These are phyloP conservation scores for Bombus superbus DNA, from an alignment of 1,140 invertebrate genomes.

Conservation along the genomic window DNA sequence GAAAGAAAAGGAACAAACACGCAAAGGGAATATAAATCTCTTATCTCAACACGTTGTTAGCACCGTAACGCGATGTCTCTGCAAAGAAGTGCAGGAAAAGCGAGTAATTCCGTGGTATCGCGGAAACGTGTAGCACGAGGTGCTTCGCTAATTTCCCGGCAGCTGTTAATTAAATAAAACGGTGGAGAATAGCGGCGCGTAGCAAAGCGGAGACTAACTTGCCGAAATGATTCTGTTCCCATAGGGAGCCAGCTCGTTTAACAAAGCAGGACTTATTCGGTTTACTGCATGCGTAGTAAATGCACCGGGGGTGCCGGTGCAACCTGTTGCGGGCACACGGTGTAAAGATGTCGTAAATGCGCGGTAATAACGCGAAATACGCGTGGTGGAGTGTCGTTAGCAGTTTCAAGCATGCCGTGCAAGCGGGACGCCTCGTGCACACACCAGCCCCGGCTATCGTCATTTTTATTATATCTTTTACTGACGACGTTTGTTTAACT, in stretches of 20 bases:
- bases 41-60: background rate
- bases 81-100: background rate
- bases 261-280: slow-evolving; percentile 66
- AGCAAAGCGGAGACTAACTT: slow-evolving; percentile 53
- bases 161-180: slow-evolving; percentile 50
- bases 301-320: slow-evolving; percentile 55
- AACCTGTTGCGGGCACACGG: slow-evolving; percentile 65
- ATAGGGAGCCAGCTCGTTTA: slow-evolving; percentile 60
- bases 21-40: background rate
- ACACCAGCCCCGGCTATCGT: slow-evolving; percentile 31
- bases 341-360: slow-evolving; percentile 70
- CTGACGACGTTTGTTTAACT: slow-evolving; percentile 24
- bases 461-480: slow-evolving; percentile 53
- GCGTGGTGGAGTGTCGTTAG: slow-evolving; percentile 57
- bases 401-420: slow-evolving; percentile 58
- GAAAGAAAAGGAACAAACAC: background rate
- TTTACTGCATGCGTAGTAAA: slow-evolving; percentile 59
- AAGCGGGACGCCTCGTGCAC: slow-evolving; percentile 34
- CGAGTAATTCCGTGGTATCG: background rate
- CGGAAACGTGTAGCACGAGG: slow-evolving; percentile 8
- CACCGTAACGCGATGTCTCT: background rate
- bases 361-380: slow-evolving; percentile 67
- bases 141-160: slow-evolving; percentile 23
- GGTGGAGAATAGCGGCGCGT: slow-evolving; percentile 20
- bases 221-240: slow-evolving; percentile 65